Base-by-base conservation (phyloP, 2,113 vertebrate species). In the Gasterosteus aculeatus region DNA sequence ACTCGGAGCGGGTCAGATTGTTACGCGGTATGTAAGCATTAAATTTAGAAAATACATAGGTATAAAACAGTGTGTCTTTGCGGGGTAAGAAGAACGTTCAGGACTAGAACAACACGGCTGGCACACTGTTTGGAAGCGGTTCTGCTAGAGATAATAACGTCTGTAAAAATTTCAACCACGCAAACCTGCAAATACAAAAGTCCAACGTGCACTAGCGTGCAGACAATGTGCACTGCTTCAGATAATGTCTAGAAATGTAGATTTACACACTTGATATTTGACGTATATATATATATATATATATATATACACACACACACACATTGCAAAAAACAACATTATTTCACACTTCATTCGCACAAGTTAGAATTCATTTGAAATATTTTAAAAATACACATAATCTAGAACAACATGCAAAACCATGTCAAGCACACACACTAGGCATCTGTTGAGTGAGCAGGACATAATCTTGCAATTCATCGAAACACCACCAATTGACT, bases 1-100 rank as follows among this genome's bases (percentile, higher is more conserved):
- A 70, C 29, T 73, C 64, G 68, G 57, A 82, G 61, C 72, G 72
- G 22, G 68, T 66, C 58, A 35, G 65, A 74, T 41, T 78, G 69
- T 42, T 80, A 73, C 51, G 19, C 62, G 61, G 39, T 68, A 60
- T 53, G 41, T 38, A 47, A 76, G 26, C 16, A 47, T 68, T 51
- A 54, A 16, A 72, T 66, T 22, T 35, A 78, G 5, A 49, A 67
- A 70, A 68, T 0, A 47, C 42, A 70, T 58, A 61, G 53, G 31
- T 33, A 56, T 31, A 56, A 8, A 39, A 2, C 4, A 44, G 76
- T 47, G 59, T 8, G 53, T 22, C 59, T 59, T 59, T 62, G 39
- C 42, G 10, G 73, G n/a, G 47, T 22, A 51, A 35, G 57, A 31
- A 69, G 69, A 19, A 56, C 68, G 58, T 63, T 69, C 33, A 44